These are phyloP conservation scores for Hydropsyche betteni DNA, from an alignment of 2,888 invertebrate species.

Conservation along the genomic window DNA sequence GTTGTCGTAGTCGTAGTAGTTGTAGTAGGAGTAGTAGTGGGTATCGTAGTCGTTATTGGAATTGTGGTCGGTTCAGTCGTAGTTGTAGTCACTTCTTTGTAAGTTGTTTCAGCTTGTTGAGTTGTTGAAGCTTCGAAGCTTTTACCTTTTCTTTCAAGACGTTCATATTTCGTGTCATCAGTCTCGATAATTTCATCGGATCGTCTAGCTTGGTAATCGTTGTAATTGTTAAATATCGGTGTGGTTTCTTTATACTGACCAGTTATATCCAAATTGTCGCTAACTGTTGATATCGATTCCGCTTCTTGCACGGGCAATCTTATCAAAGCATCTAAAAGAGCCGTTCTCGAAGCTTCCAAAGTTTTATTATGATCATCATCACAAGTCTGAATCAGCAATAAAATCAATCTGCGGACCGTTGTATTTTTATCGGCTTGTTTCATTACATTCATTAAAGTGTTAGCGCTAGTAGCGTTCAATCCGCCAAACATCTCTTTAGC, in stretches of 20 bases:
- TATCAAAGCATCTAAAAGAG: constrained; percentile 74
- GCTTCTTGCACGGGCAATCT: constrained; percentile 69
- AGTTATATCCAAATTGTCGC: constrained; percentile 48
- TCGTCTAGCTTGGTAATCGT: constrained; percentile 53
- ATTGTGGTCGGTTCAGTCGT: constrained; percentile 49
- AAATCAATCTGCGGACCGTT: constrained; percentile 75
- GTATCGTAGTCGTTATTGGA: constrained; percentile 53
- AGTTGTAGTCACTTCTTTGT: constrained; percentile 57
- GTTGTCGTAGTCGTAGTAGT: constrained; percentile 56
- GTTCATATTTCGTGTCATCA: constrained; percentile 53
- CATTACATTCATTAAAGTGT: constrained; percentile 82
- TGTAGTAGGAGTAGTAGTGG: constrained; percentile 55
- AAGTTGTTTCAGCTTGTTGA: constrained; percentile 56
- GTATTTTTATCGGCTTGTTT: constrained; percentile 81
- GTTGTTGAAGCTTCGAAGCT: constrained; percentile 54
- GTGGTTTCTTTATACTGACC: constrained; percentile 50
- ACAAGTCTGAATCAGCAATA: constrained; percentile 81
- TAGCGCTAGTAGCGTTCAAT: constrained; percentile 77
- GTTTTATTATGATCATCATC: constrained; percentile 77
- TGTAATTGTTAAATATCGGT: constrained; percentile 35
- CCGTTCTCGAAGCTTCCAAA: constrained; percentile 74
- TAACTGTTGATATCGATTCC: constrained; percentile 48
- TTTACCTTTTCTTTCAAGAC: constrained; percentile 56
- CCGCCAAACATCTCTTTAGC: constrained; percentile 81
- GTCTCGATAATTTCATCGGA: constrained; percentile 52